Base-by-base conservation (phyloP, 2,797 vertebrate species). In the Notolabrus celidotus region DNA sequence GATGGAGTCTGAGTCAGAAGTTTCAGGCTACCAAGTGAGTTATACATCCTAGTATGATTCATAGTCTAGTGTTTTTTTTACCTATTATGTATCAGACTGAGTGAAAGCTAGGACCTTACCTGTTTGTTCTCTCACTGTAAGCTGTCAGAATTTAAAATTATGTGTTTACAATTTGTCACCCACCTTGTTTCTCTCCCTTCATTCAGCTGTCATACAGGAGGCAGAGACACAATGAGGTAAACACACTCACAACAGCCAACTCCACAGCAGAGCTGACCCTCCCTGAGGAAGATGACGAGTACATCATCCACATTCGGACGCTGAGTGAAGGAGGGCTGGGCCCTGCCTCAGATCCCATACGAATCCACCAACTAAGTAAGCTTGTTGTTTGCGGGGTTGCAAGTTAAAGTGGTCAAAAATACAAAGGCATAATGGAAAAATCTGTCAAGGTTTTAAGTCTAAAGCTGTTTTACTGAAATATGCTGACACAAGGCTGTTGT, bases 1-100 rank as follows among this genome's bases (percentile, higher is more conserved):
- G 2, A 93, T 94, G 94, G 97, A 97, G 74, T 97, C 96, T 0
- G 97, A 99, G 89, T 97, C 97, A 0, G 95, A 97, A 76, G 97
- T 98, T 80, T 97, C 90, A 10, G 97, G 97, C 4, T 99, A 99
- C 86, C 96, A 97, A 91, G 97, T 97, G 88, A 94, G 95, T 73
- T 65, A 52, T 22, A 38, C 38, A 25, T 15, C 17, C 34, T 27
- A 12, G 2, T 41, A 3, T 11, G 12, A 41, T 61, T 57, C 25
- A 56, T 7, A 3, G 11, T 39, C 45, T 11, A 20, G 10, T 60
- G 50, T 57, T 69, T 64, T 69, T 64, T 31, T 52, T 74, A 70
- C 41, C 43, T 54, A 17, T 47, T 50, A 54, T 39, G 29, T 8
- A 36, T 45, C 39, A 50, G 43, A 29, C 33, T 36, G 61, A 50